Evolutionary conservation across 2,113 vertebrate genomes (phyloP).

Genomic region (Trochalopteron elliotii): DNA sequence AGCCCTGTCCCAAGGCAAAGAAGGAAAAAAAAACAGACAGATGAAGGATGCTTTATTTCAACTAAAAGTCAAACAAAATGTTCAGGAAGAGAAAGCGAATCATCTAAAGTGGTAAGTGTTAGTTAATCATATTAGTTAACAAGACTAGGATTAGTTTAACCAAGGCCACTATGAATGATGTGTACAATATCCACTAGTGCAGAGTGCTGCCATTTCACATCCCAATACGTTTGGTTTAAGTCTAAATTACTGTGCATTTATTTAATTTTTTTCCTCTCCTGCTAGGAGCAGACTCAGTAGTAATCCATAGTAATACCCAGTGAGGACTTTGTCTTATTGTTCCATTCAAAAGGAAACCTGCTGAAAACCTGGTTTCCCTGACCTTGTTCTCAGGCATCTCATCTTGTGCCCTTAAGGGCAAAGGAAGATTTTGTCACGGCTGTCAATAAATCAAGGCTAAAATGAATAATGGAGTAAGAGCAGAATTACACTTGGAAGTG

Average conservation of each 20-base stretch:
- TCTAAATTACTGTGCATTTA: not conserved
- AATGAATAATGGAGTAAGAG: not conserved
- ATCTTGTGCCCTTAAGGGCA: not conserved
- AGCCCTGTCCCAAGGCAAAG: conserved; percentile 65
- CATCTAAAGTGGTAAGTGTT: conserved; percentile 80
- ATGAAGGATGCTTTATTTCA: conserved; percentile 85
- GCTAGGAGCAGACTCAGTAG: not conserved
- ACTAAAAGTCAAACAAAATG: conserved; percentile 76
- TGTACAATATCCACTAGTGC: not conserved
- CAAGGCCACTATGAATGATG: not conserved
- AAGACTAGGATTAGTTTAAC: not conserved
- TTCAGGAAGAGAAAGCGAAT: conserved; percentile 77
- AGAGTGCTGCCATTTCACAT: not conserved
- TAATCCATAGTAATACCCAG: not conserved
- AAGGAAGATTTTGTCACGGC: not conserved
- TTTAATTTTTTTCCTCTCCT: not conserved
- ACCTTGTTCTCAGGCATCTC: not conserved
- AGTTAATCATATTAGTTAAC: not conserved
- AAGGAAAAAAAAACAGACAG: conserved; percentile 70
- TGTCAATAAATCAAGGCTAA: not conserved
- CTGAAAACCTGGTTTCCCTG: not conserved
- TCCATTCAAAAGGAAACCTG: not conserved
- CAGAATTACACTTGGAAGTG: not conserved
- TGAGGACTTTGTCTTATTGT: not conserved
- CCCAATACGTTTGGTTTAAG: not conserved